Evolutionary conservation across 2,888 invertebrate species (phyloP), one percentile per base, ranked within the genome.

Genomic region (Ametastegia equiseti): DNA sequence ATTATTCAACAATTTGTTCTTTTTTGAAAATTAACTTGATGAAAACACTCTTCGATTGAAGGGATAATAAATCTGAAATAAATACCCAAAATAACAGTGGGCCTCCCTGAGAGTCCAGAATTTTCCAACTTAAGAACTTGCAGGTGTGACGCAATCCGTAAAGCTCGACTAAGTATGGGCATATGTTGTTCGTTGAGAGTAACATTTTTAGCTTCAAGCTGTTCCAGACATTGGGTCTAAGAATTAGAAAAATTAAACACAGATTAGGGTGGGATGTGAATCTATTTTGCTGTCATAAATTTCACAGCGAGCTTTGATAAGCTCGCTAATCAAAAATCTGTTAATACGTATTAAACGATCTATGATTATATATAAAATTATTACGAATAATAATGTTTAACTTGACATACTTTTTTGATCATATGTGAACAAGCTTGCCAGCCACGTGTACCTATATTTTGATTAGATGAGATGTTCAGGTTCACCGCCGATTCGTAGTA

Each of bases 391-490:
- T 71, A 30, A 47, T 71, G 47, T 71, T 27, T 6, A 71, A 47
- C n/a, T 45, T 36, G n/a, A 75, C 75, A 78, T 92, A 96, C 96
- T 94, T 95, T 96, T 90, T 96, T 96, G 83, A 97, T 94, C 94
- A 97, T 95, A 85, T 95, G 93, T 45, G 96, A 94, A 85, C 97
- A 97, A 0, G 97, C 95, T 89, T 96, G 95, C 97, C 97, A 98
- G 11, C 97, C 97, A 60, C 96, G 93, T 67, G 94, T 93, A 80
- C 96, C 96, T 91, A 97, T 96, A 86, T 94, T 94, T 82, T 95
- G 93, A 91, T 97, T 97, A 77, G 95, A 95, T 45, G 96, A 95
- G 84, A 98, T 95, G 90, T 96, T 95, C 83, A 98, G 92, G 85
- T 95, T 94, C 83, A 91, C 92, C 0, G 94, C 93, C 65, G 97